Evolutionary conservation across 2,797 vertebrate genomes (phyloP).

Genomic region (Clarias fuscus): DNA sequence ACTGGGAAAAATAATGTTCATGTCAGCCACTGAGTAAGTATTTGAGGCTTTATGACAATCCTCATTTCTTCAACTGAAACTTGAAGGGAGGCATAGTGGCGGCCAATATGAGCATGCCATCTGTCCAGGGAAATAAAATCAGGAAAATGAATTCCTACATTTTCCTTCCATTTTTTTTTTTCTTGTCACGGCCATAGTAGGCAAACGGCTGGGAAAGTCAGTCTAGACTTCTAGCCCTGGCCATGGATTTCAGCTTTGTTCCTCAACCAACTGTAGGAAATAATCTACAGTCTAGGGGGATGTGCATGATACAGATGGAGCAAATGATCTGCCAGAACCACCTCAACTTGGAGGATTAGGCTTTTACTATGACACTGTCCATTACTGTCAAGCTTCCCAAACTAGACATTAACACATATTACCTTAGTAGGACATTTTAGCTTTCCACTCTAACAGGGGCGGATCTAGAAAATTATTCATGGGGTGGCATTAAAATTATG

Average conservation of each 20-base stretch:
- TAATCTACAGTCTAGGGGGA: background rate
- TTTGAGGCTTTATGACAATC: constrained; percentile 11
- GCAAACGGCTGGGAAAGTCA: background rate
- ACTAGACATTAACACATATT: background rate
- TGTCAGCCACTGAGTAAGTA: background rate
- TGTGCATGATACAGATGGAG: background rate
- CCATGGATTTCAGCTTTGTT: background rate
- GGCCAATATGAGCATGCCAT: background rate
- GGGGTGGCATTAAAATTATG: too few species aligned
- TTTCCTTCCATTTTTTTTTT: background rate
- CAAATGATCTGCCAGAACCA: background rate
- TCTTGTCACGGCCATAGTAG: background rate
- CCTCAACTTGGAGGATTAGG: background rate
- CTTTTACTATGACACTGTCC: background rate
- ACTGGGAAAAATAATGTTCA: background rate
- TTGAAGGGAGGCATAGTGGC: background rate
- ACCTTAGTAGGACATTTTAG: background rate
- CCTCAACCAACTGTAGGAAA: background rate
- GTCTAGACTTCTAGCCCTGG: background rate
- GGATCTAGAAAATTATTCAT: too few species aligned
- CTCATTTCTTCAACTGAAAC: background rate
- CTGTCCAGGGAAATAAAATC: constrained; percentile 2
- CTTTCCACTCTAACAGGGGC: background rate
- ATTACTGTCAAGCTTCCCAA: background rate
- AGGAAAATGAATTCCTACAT: background rate